A percentile compares a stretch with the other conserved stretches of the same genome.
Evolutionary conservation across 35 echinoderm and acorn worm genomes (phyloP).

Genomic region (Patiria miniata): DNA sequence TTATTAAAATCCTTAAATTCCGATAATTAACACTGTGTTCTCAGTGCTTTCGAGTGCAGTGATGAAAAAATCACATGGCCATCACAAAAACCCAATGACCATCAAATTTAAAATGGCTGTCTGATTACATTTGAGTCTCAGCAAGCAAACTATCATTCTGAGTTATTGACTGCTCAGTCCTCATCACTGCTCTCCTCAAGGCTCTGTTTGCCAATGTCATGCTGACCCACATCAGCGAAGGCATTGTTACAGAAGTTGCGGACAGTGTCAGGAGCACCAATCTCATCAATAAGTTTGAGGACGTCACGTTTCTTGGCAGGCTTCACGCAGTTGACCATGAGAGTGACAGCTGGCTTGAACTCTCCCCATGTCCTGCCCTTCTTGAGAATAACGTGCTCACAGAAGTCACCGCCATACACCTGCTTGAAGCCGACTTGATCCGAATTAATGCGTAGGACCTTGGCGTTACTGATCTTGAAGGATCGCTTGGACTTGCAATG

Average conservation of each 20-base stretch:
- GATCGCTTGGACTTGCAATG: slow-evolving; percentile 18
- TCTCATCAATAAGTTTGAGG: slow-evolving; percentile 28
- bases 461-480: slow-evolving; percentile 17
- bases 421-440: background rate
- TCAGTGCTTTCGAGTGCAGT: too few species aligned
- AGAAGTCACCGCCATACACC: too few species aligned
- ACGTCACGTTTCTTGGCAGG: slow-evolving; percentile 19
- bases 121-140: too few species aligned
- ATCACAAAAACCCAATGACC: too few species aligned
- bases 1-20: too few species aligned
- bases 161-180: background rate
- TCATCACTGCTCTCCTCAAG: slow-evolving; percentile 27
- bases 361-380: too few species aligned
- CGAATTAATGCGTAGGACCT: slow-evolving; percentile 7
- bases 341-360: too few species aligned
- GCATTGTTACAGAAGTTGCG: slow-evolving; percentile 20
- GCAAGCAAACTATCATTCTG: too few species aligned
- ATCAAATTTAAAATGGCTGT: too few species aligned
- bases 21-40: too few species aligned
- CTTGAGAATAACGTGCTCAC: too few species aligned
- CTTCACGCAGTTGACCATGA: background rate
- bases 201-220: background rate
- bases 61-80: too few species aligned
- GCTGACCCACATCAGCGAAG: slow-evolving; percentile 31
- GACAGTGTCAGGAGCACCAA: slow-evolving; percentile 16